Conservation (phyloP, 92 coral and sea anemone genomes). For the Epizoanthus illoricatus region DNA sequence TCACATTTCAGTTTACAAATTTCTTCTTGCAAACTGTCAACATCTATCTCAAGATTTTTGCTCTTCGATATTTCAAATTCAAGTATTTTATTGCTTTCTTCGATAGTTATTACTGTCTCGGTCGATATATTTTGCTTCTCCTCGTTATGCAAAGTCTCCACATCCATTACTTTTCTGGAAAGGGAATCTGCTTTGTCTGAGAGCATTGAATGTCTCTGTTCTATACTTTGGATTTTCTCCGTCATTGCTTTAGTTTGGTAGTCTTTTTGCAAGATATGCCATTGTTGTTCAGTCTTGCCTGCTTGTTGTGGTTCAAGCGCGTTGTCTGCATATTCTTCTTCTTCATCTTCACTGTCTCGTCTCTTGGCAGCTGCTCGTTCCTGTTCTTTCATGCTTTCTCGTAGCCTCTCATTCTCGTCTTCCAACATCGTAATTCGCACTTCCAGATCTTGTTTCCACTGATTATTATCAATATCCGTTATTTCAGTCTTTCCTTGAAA, state of each 20-base stretch:
- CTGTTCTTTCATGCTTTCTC: slow-evolving; percentile 64
- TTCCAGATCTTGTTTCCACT: not conserved
- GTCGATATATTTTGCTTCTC: slow-evolving; percentile 43
- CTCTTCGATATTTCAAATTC: slow-evolving; percentile 52
- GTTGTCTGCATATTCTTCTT: slow-evolving; percentile 15
- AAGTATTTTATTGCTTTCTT: slow-evolving; percentile 43
- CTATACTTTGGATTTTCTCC: slow-evolving; percentile 52
- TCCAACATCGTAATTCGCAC: slow-evolving; percentile 31
- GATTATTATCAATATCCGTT: not conserved
- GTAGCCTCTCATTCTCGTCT: slow-evolving; percentile 53
- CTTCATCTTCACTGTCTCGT: slow-evolving; percentile 73
- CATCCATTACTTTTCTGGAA: slow-evolving; percentile 53
- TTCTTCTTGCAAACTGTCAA: slow-evolving; percentile 35
- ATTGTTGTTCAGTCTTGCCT: too few relatives aligned
- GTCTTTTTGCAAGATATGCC: too few relatives aligned
- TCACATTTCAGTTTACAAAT: slow-evolving; percentile 45
- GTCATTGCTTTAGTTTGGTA: slow-evolving; percentile 57
- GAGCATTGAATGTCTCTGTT: slow-evolving; percentile 45
- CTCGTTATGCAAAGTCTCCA: slow-evolving; percentile 54
- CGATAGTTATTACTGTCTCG: slow-evolving; percentile 24
- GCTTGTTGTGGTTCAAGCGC: too few relatives aligned
- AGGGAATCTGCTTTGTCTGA: slow-evolving; percentile 54
- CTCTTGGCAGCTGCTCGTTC: slow-evolving; percentile 64
- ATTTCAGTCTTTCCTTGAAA: not conserved
- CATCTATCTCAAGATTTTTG: slow-evolving; percentile 39